Evolutionary conservation across 2,113 vertebrate species (phyloP).

Genomic region (Pluvianellus socialis): DNA sequence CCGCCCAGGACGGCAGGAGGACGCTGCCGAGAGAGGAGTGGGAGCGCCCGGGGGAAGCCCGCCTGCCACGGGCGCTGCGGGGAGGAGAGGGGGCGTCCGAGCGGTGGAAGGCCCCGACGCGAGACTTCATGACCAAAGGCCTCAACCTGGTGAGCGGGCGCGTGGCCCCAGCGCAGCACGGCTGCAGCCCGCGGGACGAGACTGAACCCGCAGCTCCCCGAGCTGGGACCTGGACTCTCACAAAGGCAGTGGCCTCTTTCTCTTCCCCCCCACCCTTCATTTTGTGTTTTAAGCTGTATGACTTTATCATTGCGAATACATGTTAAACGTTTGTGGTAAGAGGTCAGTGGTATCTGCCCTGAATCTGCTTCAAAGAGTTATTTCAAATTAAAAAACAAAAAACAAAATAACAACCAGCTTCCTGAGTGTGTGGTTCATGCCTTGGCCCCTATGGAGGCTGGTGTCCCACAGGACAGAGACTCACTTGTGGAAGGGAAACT

Average conservation of each 20-base stretch:
- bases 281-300: conserved; percentile 64
- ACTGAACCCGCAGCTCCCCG: background rate
- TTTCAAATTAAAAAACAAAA: conserved; percentile 73
- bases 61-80: background rate
- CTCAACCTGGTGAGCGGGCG: background rate
- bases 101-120: background rate
- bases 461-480: conserved; percentile 58
- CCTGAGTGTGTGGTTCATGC: conserved; percentile 46
- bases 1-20: background rate
- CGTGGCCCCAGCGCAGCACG: background rate
- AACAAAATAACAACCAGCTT: conserved; percentile 42
- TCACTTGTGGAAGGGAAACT: conserved; percentile 45
- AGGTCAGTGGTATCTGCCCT: conserved; percentile 61
- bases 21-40: background rate
- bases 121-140: background rate
- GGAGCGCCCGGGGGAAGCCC: background rate
- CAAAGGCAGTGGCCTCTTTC: background rate
- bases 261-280: conserved; percentile 3
- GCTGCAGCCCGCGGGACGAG: background rate
- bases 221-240: background rate
- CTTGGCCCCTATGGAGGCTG: conserved; percentile 66
- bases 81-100: background rate
- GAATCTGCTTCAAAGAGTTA: conserved; percentile 72
- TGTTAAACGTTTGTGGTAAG: conserved; percentile 57
- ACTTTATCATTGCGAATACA: conserved; percentile 67